phyloP scores from a whole-genome alignment of 1,140 invertebrate genomes.

The Gerris buenoi region DNA sequence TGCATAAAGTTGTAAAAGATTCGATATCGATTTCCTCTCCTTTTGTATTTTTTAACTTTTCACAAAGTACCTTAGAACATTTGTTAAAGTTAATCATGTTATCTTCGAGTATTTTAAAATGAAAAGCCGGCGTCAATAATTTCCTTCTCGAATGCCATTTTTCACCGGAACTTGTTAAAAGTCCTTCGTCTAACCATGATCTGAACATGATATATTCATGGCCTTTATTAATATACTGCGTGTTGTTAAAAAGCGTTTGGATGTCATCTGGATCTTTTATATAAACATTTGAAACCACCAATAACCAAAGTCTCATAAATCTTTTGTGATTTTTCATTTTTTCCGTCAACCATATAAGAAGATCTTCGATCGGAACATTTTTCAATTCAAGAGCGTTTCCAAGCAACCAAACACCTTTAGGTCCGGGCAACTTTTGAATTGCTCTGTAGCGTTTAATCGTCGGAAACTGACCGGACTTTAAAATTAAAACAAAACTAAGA shows the following conservation, averaged over 20 bases:
- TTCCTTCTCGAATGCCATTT: conserved; percentile 51
- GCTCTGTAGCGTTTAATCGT: neutral
- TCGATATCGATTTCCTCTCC: conserved; percentile 39
- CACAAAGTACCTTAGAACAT: conserved; percentile 36
- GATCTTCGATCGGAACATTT: neutral
- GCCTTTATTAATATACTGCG: conserved; percentile 45
- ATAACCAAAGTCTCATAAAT: neutral
- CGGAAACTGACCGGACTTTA: neutral
- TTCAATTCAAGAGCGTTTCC: neutral
- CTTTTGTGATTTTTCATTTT: neutral
- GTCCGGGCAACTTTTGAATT: neutral
- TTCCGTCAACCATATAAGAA: neutral
- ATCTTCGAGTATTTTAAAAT: conserved; percentile 44
- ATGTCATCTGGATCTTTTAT: neutral
- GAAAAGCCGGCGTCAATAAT: conserved; percentile 42
- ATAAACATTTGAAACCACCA: neutral
- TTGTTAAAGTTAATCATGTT: conserved; percentile 57
- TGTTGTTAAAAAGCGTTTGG: conserved; percentile 27
- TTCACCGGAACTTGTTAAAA: conserved; percentile 44
- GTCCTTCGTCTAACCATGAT: conserved; percentile 49
- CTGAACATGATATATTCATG: conserved; percentile 42
- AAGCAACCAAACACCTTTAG: neutral
- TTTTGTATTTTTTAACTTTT: conserved; percentile 28
- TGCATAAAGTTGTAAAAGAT: conserved; percentile 44
- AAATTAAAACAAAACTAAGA: too few relatives aligned